Conservation (phyloP, 2,797 vertebrate genomes). For the Melanotaenia boesemani region DNA sequence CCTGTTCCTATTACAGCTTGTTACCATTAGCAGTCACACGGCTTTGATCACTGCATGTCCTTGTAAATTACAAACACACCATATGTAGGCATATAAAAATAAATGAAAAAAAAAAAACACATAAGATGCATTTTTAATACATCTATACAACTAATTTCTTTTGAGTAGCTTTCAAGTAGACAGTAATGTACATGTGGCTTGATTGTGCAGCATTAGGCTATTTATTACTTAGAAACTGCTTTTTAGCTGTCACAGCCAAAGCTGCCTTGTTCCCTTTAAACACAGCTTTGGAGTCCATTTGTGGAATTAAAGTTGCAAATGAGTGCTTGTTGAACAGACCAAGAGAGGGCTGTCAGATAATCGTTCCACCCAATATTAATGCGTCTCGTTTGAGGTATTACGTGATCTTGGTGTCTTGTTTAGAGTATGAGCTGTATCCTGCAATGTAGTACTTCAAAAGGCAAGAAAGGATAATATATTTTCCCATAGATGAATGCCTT, state of each 20-base stretch:
- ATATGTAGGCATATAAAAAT: conserved; percentile 14
- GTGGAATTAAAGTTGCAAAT: conserved; percentile 80
- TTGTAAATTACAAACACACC: conserved; percentile 23
- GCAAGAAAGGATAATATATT: not conserved
- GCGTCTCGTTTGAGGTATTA: conserved; percentile 48
- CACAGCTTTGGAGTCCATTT: conserved; percentile 78
- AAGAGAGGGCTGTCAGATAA: conserved; percentile 53
- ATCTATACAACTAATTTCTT: conserved; percentile 39
- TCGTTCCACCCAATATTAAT: conserved; percentile 61
- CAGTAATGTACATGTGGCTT: conserved; percentile 66
- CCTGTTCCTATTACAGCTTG: conserved; percentile 63
- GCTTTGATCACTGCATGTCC: conserved; percentile 38
- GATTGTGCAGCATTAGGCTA: conserved; percentile 73
- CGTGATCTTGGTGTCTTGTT: conserved; percentile 43
- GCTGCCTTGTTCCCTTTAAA: conserved; percentile 68
- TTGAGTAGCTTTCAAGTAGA: conserved; percentile 61
- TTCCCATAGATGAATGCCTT: not conserved
- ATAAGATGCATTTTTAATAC: conserved; percentile 64
- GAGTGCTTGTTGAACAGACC: conserved; percentile 60
- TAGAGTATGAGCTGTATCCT: conserved; percentile 37
- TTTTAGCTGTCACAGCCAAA: conserved; percentile 68
- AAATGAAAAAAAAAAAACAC: conserved; percentile 19
- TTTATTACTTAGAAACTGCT: conserved; percentile 69
- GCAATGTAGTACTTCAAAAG: conserved; percentile 50
- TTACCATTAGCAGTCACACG: conserved; percentile 54